phyloP scores from a whole-genome alignment of 2,113 vertebrate genomes.

The Agelaius phoeniceus region DNA sequence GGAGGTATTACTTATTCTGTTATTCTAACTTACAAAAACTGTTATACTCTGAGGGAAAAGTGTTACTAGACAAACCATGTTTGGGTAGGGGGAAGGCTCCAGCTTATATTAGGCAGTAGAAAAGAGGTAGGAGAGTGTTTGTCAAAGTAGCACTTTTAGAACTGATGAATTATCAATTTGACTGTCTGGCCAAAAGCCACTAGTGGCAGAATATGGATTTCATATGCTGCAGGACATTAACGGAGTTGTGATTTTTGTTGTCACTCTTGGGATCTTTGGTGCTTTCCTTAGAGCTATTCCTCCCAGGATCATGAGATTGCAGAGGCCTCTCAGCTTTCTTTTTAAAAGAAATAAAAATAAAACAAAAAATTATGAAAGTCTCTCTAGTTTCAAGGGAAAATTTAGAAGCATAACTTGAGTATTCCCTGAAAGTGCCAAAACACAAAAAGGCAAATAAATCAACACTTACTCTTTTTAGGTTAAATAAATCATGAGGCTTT shows the following conservation, averaged over 20 bases:
- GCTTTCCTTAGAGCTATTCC: neutral
- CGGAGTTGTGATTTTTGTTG: neutral
- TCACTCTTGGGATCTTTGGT: neutral
- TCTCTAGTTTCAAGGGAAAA: neutral
- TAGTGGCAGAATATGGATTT: neutral
- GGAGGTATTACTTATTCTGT: neutral
- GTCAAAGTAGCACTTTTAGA: neutral
- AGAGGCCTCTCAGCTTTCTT: neutral
- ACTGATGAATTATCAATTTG: neutral
- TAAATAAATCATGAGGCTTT: neutral
- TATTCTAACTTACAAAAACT: slow-evolving; percentile 38
- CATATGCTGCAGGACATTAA: neutral
- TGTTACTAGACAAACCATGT: neutral
- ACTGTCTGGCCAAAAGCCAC: neutral
- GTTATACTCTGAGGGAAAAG: neutral
- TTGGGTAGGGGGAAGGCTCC: neutral
- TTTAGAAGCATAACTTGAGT: neutral
- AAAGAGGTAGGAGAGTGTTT: neutral
- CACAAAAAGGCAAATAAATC: slow-evolving; percentile 22
- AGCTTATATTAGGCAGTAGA: neutral
- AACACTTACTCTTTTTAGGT: slow-evolving; percentile 8
- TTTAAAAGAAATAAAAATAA: slow-evolving; percentile 14
- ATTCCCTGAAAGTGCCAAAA: slow-evolving; percentile 20
- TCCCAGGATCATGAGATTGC: neutral
- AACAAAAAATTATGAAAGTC: neutral